Conservation (phyloP, 2,113 vertebrate species). For the Chionis minor region DNA sequence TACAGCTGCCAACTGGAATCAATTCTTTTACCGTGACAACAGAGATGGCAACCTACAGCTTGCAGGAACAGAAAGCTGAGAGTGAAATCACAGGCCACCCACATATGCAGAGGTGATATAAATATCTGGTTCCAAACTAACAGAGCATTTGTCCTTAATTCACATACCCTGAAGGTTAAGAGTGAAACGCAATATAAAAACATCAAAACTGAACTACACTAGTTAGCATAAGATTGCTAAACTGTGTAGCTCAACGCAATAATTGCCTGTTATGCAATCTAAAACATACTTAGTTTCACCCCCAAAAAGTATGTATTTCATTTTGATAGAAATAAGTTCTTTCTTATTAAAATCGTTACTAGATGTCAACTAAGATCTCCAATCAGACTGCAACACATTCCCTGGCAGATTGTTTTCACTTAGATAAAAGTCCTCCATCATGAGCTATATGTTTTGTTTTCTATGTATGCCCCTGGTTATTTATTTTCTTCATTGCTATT, state of each 20-base stretch:
- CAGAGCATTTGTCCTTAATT: not conserved
- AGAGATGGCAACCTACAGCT: conserved; percentile 1
- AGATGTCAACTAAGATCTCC: not conserved
- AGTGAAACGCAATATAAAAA: not conserved
- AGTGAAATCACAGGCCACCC: not conserved
- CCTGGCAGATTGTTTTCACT: not conserved
- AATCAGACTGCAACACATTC: not conserved
- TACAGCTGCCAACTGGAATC: conserved; percentile 21
- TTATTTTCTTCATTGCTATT: not conserved
- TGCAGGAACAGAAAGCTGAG: not conserved
- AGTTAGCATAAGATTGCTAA: not conserved
- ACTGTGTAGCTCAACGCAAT: not conserved
- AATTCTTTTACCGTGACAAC: not conserved
- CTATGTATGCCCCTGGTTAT: not conserved
- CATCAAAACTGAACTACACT: not conserved
- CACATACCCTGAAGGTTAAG: not conserved
- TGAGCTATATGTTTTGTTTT: not conserved
- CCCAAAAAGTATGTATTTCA: not conserved
- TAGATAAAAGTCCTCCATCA: not conserved
- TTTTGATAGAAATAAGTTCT: not conserved
- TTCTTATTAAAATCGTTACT: not conserved
- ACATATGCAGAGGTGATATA: not conserved
- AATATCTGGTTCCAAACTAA: not conserved
- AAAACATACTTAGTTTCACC: not conserved
- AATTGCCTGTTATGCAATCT: not conserved